Evolutionary conservation across 2,797 vertebrate species (phyloP).

Genomic region (Poeciliopsis presidionis): DNA sequence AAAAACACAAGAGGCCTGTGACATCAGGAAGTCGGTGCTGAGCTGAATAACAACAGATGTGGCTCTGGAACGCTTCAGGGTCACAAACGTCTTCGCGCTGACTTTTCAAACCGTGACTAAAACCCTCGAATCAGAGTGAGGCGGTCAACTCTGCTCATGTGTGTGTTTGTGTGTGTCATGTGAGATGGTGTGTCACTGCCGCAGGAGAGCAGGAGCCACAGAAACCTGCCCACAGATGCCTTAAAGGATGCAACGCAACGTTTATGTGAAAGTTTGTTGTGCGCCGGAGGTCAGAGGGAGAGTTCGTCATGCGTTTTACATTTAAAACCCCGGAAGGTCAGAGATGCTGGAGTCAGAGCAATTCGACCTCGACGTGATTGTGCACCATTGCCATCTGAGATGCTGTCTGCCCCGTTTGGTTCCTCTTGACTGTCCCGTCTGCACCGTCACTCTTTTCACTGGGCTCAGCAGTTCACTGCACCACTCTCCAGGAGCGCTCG

Average conservation of each 20-base stretch:
- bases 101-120: not conserved
- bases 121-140: not conserved
- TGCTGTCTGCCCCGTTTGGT: slow-evolving; percentile 11
- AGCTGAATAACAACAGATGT: slow-evolving; percentile 10
- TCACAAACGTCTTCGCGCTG: not conserved
- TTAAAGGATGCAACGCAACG: slow-evolving; percentile 67
- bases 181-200: slow-evolving; percentile 52
- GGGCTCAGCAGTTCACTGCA: slow-evolving; percentile 15
- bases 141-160: not conserved
- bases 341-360: not conserved
- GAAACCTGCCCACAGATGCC: slow-evolving; percentile 71
- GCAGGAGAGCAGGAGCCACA: slow-evolving; percentile 54
- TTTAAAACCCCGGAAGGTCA: slow-evolving; percentile 21
- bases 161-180: not conserved
- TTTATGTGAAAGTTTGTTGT: slow-evolving; percentile 19
- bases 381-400: not conserved
- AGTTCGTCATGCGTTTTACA: slow-evolving; percentile 12
- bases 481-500: not conserved
- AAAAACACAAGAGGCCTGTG: slow-evolving; percentile 1
- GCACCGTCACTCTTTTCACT: slow-evolving; percentile 20
- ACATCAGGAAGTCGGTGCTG: slow-evolving; percentile 18
- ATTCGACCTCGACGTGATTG: not conserved
- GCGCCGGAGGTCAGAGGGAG: slow-evolving; percentile 7
- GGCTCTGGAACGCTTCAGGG: not conserved
- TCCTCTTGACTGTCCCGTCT: slow-evolving; percentile 16